Evolutionary conservation across 2,113 vertebrate species (phyloP).

Genomic region (Sciurus niger): DNA sequence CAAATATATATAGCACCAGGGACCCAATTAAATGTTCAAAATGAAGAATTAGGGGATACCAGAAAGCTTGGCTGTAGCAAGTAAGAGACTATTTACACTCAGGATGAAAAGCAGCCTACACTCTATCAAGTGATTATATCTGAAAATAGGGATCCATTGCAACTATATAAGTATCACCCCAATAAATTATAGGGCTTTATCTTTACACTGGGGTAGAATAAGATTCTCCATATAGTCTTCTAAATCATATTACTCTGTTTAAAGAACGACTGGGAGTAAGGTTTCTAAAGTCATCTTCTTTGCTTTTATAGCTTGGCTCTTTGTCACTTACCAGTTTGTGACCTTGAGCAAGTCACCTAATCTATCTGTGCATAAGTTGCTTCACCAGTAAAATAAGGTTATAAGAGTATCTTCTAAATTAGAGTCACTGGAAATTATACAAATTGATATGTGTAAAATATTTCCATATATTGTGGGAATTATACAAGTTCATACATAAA

Average conservation of each 20-base stretch:
- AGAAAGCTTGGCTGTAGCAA: neutral
- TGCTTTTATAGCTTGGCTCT: neutral
- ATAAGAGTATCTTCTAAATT: neutral
- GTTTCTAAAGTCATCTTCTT: slow-evolving; percentile 20
- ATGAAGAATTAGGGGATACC: neutral
- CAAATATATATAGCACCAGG: slow-evolving; percentile 8
- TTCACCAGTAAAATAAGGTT: neutral
- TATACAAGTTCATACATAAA: neutral
- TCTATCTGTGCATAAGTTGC: neutral
- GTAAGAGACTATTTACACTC: neutral
- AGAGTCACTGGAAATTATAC: neutral
- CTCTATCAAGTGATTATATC: neutral
- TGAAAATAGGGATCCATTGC: neutral
- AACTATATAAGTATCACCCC: neutral
- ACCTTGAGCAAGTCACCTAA: neutral
- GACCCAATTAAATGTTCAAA: slow-evolving; percentile 1
- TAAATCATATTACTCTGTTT: neutral
- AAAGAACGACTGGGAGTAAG: neutral
- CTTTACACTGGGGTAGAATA: neutral
- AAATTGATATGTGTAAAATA: neutral
- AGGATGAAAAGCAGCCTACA: neutral
- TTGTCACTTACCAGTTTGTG: neutral
- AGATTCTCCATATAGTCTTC: neutral
- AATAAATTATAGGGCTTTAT: slow-evolving; percentile 8
- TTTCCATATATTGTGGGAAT: neutral